A percentile compares a stretch with the other conserved stretches of the same genome.
Conservation (phyloP, 2,888 invertebrate genomes). For the Ichneumon xanthorius region DNA sequence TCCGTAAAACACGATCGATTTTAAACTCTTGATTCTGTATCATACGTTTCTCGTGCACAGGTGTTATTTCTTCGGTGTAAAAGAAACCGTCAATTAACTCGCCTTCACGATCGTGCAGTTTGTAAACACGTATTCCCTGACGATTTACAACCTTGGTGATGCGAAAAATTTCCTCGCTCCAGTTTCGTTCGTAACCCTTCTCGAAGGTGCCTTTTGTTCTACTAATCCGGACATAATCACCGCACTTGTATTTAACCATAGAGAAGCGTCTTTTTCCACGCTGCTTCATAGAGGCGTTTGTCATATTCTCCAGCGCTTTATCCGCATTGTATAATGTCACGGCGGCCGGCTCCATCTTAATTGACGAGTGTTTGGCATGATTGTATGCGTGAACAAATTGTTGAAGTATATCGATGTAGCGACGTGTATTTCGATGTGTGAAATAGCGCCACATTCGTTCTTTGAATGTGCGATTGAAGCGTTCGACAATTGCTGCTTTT, state of each 20-base stretch:
- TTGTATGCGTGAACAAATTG: constrained; percentile 73
- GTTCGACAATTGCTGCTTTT: constrained; percentile 77
- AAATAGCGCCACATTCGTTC: constrained; percentile 71
- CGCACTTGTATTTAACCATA: constrained; percentile 55
- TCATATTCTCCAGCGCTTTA: constrained; percentile 5
- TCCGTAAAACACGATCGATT: neutral
- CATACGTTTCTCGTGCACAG: constrained; percentile 45
- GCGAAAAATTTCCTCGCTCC: constrained; percentile 73
- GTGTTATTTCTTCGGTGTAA: constrained; percentile 71
- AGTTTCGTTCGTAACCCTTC: constrained; percentile 61
- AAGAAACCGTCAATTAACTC: constrained; percentile 71
- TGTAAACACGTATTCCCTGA: constrained; percentile 70
- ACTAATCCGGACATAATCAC: constrained; percentile 50
- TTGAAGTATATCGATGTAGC: constrained; percentile 74
- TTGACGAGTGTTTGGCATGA: constrained; percentile 66
- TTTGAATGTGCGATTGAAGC: constrained; percentile 78
- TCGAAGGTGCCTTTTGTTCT: too few species aligned
- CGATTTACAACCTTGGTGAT: constrained; percentile 65
- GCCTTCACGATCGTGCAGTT: constrained; percentile 64
- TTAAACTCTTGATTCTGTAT: neutral
- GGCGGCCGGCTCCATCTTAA: constrained; percentile 49
- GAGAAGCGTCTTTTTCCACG: constrained; percentile 13
- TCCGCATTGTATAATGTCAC: constrained; percentile 17
- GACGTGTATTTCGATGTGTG: constrained; percentile 68
- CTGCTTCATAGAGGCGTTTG: neutral